Conservation (phyloP, 2,797 vertebrate genomes). For the Trichosurus vulpecula region DNA sequence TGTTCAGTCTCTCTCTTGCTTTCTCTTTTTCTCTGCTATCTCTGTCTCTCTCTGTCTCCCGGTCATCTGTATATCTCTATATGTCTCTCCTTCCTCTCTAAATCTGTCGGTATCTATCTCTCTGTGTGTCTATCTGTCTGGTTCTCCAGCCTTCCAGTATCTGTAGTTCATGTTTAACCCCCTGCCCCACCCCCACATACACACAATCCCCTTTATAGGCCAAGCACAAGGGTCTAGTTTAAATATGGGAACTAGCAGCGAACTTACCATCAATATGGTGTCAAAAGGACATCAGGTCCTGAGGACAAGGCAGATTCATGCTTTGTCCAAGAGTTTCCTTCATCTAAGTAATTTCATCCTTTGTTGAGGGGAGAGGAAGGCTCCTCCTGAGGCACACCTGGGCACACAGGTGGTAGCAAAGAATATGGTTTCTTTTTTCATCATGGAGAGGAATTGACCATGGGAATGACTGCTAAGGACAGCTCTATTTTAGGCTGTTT, state of each 20-base stretch:
- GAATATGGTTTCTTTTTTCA: not conserved
- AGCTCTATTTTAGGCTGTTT: not conserved
- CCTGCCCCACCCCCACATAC: too few species aligned
- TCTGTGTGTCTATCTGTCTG: too few species aligned
- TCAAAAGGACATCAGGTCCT: not conserved
- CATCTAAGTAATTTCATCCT: not conserved
- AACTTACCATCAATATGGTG: not conserved
- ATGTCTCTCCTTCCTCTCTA: not conserved
- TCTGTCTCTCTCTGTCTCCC: not conserved
- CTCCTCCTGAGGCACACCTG: not conserved
- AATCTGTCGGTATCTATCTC: too few species aligned
- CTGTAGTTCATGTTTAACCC: not conserved
- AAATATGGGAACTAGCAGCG: not conserved
- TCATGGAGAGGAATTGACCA: not conserved
- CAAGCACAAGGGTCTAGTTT: not conserved
- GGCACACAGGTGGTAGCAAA: not conserved
- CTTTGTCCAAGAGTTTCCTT: not conserved
- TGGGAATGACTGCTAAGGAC: not conserved
- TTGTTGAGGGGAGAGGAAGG: not conserved
- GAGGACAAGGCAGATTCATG: not conserved
- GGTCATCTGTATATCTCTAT: not conserved
- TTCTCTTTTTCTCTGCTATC: not conserved
- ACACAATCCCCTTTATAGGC: not conserved
- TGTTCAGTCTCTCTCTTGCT: too few species aligned
- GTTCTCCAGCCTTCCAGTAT: not conserved